A percentile compares a stretch with the other conserved stretches of the same genome.
phyloP scores from a whole-genome alignment of 2,797 vertebrate genomes.

The Eurystomus glaucurus region DNA sequence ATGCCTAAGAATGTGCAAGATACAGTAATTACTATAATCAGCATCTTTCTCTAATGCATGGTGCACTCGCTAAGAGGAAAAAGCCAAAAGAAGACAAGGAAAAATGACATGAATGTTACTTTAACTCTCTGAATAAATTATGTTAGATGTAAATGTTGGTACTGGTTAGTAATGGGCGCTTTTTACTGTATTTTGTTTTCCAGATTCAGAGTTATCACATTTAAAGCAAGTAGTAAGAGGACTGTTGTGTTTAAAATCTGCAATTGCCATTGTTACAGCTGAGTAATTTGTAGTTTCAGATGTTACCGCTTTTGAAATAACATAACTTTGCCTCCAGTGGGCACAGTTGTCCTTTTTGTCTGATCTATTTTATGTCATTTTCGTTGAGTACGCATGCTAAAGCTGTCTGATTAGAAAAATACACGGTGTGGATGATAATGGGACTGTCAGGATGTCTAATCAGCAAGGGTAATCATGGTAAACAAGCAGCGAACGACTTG shows the following conservation, averaged over 20 bases:
- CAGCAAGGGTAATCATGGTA: background rate
- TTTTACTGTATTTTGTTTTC: background rate
- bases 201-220: background rate
- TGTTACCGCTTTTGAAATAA: background rate
- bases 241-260: background rate
- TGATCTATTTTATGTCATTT: background rate
- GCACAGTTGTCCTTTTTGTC: background rate
- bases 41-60: background rate
- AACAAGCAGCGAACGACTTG: slow-evolving; percentile 10
- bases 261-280: background rate
- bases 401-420: background rate
- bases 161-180: background rate
- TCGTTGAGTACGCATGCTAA: background rate
- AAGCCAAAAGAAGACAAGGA: background rate
- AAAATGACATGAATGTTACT: background rate
- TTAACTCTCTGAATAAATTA: background rate
- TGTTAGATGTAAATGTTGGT: background rate
- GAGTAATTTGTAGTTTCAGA: background rate
- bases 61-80: background rate
- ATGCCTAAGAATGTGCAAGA: background rate
- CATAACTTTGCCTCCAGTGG: background rate
- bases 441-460: slow-evolving; percentile 46
- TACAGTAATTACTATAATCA: background rate
- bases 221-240: background rate
- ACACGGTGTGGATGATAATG: background rate